phyloP scores from a whole-genome alignment of 2,797 vertebrate species.

The Xiphophorus birchmanni region DNA sequence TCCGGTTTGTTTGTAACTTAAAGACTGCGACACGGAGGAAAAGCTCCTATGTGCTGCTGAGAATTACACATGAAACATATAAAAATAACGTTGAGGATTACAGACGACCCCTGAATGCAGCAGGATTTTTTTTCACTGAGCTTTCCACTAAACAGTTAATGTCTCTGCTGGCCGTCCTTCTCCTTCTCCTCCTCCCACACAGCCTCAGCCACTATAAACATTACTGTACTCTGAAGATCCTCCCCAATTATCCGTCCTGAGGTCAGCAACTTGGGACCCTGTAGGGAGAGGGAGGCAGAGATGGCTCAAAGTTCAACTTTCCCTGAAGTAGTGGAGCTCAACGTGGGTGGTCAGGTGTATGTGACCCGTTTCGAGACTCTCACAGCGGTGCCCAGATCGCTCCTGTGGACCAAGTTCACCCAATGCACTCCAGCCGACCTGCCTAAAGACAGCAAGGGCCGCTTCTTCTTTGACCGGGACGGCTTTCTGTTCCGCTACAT shows the following conservation, averaged over 20 bases:
- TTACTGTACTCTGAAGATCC: constrained; percentile 32
- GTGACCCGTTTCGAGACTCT: constrained; percentile 90
- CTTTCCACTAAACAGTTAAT: constrained; percentile 65
- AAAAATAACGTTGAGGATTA: background rate
- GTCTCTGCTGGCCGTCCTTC: constrained; percentile 33
- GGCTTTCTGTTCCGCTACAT: constrained; percentile 94
- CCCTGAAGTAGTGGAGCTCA: constrained; percentile 91
- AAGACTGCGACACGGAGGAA: background rate
- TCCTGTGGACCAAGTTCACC: constrained; percentile 89
- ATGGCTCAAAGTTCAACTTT: constrained; percentile 75
- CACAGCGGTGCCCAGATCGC: constrained; percentile 83
- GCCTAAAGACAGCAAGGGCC: constrained; percentile 89
- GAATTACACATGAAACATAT: background rate
- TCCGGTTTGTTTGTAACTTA: background rate
- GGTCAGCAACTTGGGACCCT: background rate
- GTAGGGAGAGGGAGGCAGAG: background rate
- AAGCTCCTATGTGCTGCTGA: background rate
- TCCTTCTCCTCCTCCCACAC: constrained; percentile 66
- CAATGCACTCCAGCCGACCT: constrained; percentile 76
- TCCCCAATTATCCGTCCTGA: constrained; percentile 8
- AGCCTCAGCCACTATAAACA: constrained; percentile 59
- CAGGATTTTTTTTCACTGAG: constrained; percentile 13
- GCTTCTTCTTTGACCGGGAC: constrained; percentile 94
- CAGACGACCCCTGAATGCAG: constrained; percentile 48
- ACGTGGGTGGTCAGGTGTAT: constrained; percentile 94